Evolutionary conservation across 1,140 invertebrate genomes (phyloP).

Genomic region (Hylaeus anthracinus): DNA sequence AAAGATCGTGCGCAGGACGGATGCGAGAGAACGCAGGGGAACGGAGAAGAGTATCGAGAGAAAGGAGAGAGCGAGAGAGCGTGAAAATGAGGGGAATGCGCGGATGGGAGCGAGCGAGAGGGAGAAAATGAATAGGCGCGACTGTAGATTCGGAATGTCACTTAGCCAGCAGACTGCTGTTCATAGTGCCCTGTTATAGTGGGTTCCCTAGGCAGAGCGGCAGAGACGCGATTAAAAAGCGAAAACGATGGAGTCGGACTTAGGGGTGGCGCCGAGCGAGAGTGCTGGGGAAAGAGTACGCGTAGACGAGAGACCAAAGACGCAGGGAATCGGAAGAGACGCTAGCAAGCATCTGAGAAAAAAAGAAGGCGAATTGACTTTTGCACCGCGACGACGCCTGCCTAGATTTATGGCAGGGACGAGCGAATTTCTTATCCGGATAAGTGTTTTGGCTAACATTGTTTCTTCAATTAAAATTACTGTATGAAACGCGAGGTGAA

Average conservation of each 20-base stretch:
- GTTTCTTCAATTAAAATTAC: too few relatives aligned
- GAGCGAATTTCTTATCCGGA: too few relatives aligned
- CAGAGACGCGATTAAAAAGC: constrained; percentile 63
- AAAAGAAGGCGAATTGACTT: neutral
- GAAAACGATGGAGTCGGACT: neutral
- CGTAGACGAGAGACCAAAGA: neutral
- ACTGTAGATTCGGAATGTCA: constrained; percentile 79
- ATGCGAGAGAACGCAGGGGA: neutral
- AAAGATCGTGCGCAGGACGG: neutral
- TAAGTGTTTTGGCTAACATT: too few relatives aligned
- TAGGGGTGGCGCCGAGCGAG: neutral
- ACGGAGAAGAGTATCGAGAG: neutral
- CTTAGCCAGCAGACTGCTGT: constrained; percentile 80
- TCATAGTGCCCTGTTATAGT: constrained; percentile 81
- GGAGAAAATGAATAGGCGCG: constrained; percentile 64
- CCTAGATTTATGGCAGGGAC: too few relatives aligned
- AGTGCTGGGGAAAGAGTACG: neutral
- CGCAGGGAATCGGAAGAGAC: constrained; percentile 10
- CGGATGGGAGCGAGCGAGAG: neutral
- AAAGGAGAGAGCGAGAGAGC: neutral
- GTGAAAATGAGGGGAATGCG: constrained; percentile 19
- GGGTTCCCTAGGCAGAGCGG: constrained; percentile 78
- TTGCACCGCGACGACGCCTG: too few relatives aligned
- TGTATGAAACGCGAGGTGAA: too few relatives aligned
- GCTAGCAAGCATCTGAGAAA: neutral